Base-by-base conservation (phyloP, 2,888 invertebrate species). In the Phoenoteleia sp. region DNA sequence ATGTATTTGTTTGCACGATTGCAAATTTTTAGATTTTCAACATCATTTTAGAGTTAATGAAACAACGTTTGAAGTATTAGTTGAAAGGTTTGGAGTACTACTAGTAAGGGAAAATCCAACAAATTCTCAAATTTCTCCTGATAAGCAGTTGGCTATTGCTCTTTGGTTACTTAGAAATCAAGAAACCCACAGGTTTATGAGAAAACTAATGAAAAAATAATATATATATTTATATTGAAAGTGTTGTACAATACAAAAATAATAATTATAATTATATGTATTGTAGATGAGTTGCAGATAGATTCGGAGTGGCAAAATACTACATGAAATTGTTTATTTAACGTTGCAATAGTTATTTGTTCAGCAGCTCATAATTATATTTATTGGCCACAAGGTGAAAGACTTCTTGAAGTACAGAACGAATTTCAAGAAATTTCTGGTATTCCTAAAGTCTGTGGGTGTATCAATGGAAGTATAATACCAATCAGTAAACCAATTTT, bases 401-500 rank as follows among this genome's bases (percentile, higher is more conserved):
- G 52, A 52, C 52, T 52, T 52, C 13, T 11, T 17, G 52, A 52
- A 23, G 52, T 52, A 13, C 52, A 52, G 17, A 23, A 52, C 23
- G 52, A 6, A 15, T 66, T 66, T 27, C 1, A 9, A 9, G 45
- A 25, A 27, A 29, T 49, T 47, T 4, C 29, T 19, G 67, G 49
- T 33, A 29, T 67, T 17, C 52, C 49, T n/a, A n/a, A n/a, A n/a
- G n/a, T n/a, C n/a, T n/a, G n/a, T n/a, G 13, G 42, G 11, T 45
- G 56, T 58, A 19, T 71, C 3, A 58, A 71, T 42, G 62, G 76
- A 13, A 42, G 62, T 7, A 56, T 56, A 15, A 81, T 84, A 29
- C 33, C 49, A 17, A 81, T 81, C 4, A 69, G 17, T 56, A 25
- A 36, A 27, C 84, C 84, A 27, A 17, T 15, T 27, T 39, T 33